A percentile compares a stretch with the other conserved stretches of the same genome.
phyloP scores from a whole-genome alignment of 2,888 invertebrate species.

The Melanostoma scalare region DNA sequence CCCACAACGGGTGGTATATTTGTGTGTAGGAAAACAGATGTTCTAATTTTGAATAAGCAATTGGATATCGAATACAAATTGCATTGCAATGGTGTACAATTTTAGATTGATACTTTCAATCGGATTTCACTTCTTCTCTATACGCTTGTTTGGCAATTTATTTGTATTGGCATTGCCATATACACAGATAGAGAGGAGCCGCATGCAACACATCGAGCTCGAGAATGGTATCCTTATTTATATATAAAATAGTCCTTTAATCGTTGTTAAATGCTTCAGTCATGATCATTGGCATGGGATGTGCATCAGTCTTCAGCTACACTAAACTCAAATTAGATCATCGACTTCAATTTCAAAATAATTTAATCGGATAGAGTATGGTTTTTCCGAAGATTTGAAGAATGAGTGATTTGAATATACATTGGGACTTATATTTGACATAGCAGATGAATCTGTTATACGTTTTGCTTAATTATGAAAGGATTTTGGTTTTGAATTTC shows the following conservation, averaged over 20 bases:
- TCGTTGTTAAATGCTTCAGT: constrained; percentile 51
- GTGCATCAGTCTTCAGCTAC: not conserved
- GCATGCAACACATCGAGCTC: constrained; percentile 10
- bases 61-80: constrained; percentile 65
- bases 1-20: constrained; percentile 11
- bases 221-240: constrained; percentile 44
- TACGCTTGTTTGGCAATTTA: constrained; percentile 32
- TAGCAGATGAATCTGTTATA: not conserved
- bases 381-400: constrained; percentile 13
- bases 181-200: not conserved
- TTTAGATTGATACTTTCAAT: constrained; percentile 67
- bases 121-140: constrained; percentile 47
- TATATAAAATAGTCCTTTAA: constrained; percentile 40
- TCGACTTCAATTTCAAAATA: constrained; percentile 31
- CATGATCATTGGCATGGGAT: constrained; percentile 35
- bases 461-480: not conserved
- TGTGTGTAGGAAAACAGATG: constrained; percentile 59
- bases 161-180: constrained; percentile 18
- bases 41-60: constrained; percentile 71
- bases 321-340: constrained; percentile 21
- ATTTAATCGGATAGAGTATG: constrained; percentile 33
- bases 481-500: too few species aligned
- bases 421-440: not conserved
- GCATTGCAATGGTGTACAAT: constrained; percentile 61
- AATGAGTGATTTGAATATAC: constrained; percentile 16